phyloP scores from a whole-genome alignment of 2,113 vertebrate genomes.

The Cyphotilapia sp. region DNA sequence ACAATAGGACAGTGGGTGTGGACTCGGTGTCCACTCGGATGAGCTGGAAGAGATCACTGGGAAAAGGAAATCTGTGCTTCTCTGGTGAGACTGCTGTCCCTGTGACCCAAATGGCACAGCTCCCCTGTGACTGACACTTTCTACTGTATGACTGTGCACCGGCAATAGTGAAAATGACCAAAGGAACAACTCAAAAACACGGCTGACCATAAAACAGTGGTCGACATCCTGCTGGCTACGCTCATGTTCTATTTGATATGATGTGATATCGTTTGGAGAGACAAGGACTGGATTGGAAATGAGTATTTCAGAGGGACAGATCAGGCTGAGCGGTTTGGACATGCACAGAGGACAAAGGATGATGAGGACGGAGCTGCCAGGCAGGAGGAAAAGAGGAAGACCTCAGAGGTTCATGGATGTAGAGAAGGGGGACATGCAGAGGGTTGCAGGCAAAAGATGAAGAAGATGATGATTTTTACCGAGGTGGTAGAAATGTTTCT shows the following conservation, averaged over 20 bases:
- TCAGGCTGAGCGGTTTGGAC: background rate
- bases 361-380: background rate
- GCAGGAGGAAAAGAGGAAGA: background rate
- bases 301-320: background rate
- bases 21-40: background rate
- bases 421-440: background rate
- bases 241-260: background rate
- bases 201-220: background rate
- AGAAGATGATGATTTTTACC: background rate
- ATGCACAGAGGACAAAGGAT: background rate
- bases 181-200: background rate
- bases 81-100: fast-evolving
- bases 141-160: fast-evolving
- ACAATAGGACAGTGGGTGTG: constrained; percentile 31
- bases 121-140: background rate
- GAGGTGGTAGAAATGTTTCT: background rate
- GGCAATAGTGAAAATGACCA: background rate
- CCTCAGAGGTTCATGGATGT: fast-evolving
- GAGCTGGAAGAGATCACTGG: background rate
- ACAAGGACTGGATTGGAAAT: background rate
- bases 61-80: background rate
- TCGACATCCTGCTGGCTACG: background rate
- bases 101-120: background rate
- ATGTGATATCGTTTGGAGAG: background rate
- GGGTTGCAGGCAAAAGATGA: background rate